Percentiles rank a stretch among this genome's conserved stretches.
Evolutionary conservation across 2,797 vertebrate species (phyloP).

Genomic region (Ptychobarbus kaznakovi): DNA sequence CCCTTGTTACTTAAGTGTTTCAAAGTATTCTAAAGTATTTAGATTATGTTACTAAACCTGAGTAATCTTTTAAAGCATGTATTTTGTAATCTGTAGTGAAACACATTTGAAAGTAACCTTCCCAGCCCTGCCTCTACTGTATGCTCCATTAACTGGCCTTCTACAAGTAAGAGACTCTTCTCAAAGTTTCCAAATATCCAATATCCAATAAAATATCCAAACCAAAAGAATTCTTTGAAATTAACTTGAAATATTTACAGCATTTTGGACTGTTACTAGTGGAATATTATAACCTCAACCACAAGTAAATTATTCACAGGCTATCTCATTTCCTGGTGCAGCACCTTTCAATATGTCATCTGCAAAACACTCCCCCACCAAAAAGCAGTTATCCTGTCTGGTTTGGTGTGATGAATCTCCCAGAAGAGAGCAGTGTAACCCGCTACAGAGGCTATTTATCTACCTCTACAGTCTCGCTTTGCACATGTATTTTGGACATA

Average conservation of each 20-base stretch:
- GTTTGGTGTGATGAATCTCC: slow-evolving; percentile 15
- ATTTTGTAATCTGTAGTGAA: no score
- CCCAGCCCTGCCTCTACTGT: background rate
- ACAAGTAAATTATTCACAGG: background rate
- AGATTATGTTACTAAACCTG: no score
- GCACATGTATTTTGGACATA: background rate
- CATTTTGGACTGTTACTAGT: background rate
- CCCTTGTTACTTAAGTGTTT: no score
- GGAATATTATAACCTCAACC: background rate
- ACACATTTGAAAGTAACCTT: no score
- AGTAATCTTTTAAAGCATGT: no score
- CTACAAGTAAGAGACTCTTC: background rate
- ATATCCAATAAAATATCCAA: background rate
- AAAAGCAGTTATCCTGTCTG: slow-evolving; percentile 50
- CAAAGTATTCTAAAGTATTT: no score
- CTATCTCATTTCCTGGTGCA: background rate
- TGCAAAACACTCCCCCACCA: background rate
- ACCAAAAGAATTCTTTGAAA: background rate
- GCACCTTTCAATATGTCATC: slow-evolving; percentile 29
- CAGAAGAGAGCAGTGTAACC: slow-evolving; percentile 43
- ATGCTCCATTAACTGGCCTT: background rate
- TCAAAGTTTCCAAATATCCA: background rate
- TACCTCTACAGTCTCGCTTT: slow-evolving; percentile 35
- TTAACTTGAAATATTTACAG: background rate
- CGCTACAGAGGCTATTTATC: slow-evolving; percentile 8